phyloP scores from a whole-genome alignment of 2,113 vertebrate species.

The Calyptomena viridis region DNA sequence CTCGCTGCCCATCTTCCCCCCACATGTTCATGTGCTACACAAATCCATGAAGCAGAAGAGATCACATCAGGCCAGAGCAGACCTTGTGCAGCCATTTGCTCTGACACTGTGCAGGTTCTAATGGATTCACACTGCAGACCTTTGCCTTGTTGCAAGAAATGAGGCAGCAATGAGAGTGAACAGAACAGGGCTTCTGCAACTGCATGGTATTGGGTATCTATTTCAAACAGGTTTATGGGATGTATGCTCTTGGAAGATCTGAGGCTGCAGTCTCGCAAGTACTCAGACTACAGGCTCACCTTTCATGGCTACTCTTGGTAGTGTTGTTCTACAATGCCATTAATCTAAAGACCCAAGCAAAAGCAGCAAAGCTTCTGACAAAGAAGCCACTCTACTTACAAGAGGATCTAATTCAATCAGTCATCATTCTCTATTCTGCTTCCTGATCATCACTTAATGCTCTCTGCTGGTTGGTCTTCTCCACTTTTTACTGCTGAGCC shows the following conservation, averaged over 20 bases:
- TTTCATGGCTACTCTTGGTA: not conserved
- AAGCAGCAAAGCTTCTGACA: not conserved
- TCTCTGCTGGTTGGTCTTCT: not conserved
- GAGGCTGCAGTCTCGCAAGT: not conserved
- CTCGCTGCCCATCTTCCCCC: not conserved
- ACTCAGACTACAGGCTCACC: not conserved
- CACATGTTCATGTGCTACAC: accelerated
- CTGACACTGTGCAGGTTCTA: not conserved
- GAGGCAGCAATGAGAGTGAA: not conserved
- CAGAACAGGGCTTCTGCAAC: not conserved
- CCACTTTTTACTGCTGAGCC: not conserved
- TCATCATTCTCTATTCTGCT: not conserved
- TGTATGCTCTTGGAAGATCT: not conserved
- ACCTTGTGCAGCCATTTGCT: not conserved
- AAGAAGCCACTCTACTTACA: not conserved
- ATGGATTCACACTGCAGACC: not conserved
- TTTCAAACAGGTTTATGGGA: not conserved
- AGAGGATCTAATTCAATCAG: not conserved
- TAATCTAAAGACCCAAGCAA: not conserved
- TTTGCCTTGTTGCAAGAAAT: not conserved
- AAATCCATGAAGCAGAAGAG: not conserved
- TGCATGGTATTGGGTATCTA: not conserved
- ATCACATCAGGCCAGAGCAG: not conserved
- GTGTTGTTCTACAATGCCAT: not conserved
- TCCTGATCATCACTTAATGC: not conserved